Percentiles rank a stretch among this genome's conserved stretches.
These are phyloP conservation scores for Lacerta agilis DNA, from an alignment of 2,797 vertebrate genomes.

Conservation along the genomic window DNA sequence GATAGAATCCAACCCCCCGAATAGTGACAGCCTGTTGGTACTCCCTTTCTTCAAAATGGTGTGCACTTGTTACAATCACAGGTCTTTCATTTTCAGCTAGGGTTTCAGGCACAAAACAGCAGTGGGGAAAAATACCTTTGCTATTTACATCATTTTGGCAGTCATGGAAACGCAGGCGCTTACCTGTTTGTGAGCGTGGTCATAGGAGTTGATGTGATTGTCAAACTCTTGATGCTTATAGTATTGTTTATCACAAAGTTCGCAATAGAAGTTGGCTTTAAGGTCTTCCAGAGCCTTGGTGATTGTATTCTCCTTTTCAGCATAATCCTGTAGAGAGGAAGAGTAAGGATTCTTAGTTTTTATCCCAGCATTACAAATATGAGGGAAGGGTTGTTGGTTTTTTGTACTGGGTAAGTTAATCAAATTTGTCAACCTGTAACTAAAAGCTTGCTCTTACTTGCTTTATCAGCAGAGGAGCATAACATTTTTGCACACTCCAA, in stretches of 20 bases:
- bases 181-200: conserved; percentile 98
- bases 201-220: conserved; percentile 99
- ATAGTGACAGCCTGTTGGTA: not conserved
- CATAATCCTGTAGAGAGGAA: conserved; percentile 80
- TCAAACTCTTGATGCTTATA: conserved; percentile 97
- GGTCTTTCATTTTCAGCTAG: not conserved
- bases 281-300: conserved; percentile 87
- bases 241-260: conserved; percentile 97
- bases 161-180: conserved; percentile 22
- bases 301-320: conserved; percentile 88
- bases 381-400: not conserved
- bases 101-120: too few relatives aligned
- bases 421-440: conserved; percentile 54
- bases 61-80: not conserved
- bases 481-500: conserved; percentile 51
- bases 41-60: not conserved
- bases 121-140: not conserved
- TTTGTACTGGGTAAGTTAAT: conserved; percentile 59
- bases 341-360: conserved; percentile 60
- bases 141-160: not conserved
- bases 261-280: conserved; percentile 94
- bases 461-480: conserved; percentile 22
- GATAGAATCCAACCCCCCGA: too few relatives aligned
- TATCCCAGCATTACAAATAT: conserved; percentile 34
- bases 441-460: conserved; percentile 55